Evolutionary conservation across 2,888 invertebrate genomes (phyloP), one percentile per base, ranked within the genome.

Genomic region (Fabriciana adippe): DNA sequence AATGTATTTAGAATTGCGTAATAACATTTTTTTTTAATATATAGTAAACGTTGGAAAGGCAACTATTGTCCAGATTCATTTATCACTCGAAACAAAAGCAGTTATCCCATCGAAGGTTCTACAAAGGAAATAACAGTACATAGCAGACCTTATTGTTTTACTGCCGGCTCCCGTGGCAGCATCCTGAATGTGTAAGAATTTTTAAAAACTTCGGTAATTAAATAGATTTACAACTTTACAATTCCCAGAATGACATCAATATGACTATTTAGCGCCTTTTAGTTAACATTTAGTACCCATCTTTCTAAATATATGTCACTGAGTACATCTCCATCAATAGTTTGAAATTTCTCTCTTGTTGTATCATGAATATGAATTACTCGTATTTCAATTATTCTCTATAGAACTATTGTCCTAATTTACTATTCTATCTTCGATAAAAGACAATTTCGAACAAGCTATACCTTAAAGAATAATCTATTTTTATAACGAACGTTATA

Each of bases 81-180:
- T 90, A 85, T 90, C 82, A 83, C 76, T 75, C 72, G 72, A 75
- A 86, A 90, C 89, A 89, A 92, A 82, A 76, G 75, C 69, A 50
- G 82, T 81, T 77, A 79, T 73, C 80, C 84, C 87, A 78, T 78
- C 85, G 79, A 83, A 84, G 84, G 86, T 48, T 66, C 69, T 71
- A 87, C 85, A 89, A 89, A 82, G 79, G 77, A 76, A 76, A 76
- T 88, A 88, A 89, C 87, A 85, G 88, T 87, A 87, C 80, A 84
- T 81, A 83, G 84, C 83, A 82, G 53, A 80, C 83, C 90, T 90
- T 89, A 91, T 92, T 91, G 89, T 90, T 91, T 91, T 90, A 92
- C 85, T 75, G 79, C 84, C 69, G 76, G 90, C 90, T 90, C 84
- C 90, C 80, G 90, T 81, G 84, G 83, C 88, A 89, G 92, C 90